Evolutionary conservation across 1,140 invertebrate genomes (phyloP).

Genomic region (Drosophila nikananu): DNA sequence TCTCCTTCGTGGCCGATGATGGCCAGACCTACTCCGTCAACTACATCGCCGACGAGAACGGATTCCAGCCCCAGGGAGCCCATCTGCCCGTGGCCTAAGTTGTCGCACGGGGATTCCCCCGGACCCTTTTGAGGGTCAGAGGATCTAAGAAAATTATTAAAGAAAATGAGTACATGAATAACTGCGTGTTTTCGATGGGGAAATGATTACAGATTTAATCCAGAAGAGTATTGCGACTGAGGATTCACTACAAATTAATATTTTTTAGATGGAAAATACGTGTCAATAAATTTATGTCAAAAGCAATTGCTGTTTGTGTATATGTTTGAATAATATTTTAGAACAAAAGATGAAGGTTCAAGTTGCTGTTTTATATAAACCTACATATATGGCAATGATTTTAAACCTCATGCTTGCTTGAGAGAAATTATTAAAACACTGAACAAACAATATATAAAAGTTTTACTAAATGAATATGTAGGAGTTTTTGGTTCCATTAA

Average conservation of each 20-base stretch:
- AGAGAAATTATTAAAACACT: not conserved
- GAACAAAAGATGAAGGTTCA: not conserved
- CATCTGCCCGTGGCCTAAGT: conserved; percentile 87
- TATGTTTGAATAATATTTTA: not conserved
- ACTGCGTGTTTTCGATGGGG: not conserved
- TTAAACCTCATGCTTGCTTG: not conserved
- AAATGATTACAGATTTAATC: not conserved
- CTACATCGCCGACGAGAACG: conserved; percentile 92
- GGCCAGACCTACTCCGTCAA: conserved; percentile 88
- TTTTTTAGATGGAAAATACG: not conserved
- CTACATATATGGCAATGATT: not conserved
- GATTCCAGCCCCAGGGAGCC: conserved; percentile 90
- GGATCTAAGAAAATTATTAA: conserved; percentile 20
- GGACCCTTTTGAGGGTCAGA: not conserved
- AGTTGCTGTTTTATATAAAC: not conserved
- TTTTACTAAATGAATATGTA: not conserved
- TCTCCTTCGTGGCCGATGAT: conserved; percentile 87
- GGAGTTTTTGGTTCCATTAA: not conserved
- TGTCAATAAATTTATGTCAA: not conserved
- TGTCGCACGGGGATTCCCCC: not conserved
- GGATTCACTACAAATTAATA: not conserved
- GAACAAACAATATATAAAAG: not conserved
- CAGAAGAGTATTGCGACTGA: no score
- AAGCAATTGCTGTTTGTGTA: not conserved
- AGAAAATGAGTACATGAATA: conserved; percentile 8